Conservation (phyloP, 1,140 invertebrate species). For the Agrypnia vestita region DNA sequence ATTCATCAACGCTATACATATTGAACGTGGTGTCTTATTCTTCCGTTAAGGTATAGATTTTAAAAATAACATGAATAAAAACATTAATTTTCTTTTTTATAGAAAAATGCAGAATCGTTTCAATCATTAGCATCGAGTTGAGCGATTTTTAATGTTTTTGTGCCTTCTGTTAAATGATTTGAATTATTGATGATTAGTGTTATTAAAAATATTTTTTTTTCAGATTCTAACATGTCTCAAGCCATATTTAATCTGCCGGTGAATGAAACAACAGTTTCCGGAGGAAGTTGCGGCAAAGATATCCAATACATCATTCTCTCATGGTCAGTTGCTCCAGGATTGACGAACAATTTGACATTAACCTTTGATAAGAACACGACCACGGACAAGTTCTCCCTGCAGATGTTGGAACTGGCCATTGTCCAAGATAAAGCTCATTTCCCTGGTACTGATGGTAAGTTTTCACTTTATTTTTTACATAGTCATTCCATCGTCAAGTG, state of each 20-base stretch:
- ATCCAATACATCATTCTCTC: slow-evolving; percentile 70
- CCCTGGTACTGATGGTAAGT: slow-evolving; percentile 48
- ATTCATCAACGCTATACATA: too few relatives aligned
- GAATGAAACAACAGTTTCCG: slow-evolving; percentile 63
- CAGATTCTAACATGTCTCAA: slow-evolving; percentile 61
- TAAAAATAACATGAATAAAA: too few relatives aligned
- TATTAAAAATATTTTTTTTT: slow-evolving; percentile 16
- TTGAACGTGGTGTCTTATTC: too few relatives aligned
- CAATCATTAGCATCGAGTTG: too few relatives aligned
- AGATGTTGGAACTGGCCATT: slow-evolving; percentile 64
- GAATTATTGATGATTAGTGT: too few relatives aligned
- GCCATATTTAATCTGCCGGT: slow-evolving; percentile 69
- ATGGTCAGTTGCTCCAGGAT: slow-evolving; percentile 64
- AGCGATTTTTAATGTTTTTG: too few relatives aligned
- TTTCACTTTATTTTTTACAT: not conserved
- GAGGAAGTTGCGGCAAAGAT: slow-evolving; percentile 68
- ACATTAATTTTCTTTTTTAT: too few relatives aligned
- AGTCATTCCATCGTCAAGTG: too few relatives aligned
- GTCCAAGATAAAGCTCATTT: slow-evolving; percentile 57
- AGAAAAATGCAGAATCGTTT: too few relatives aligned
- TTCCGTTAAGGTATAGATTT: too few relatives aligned
- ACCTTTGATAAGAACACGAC: slow-evolving; percentile 71
- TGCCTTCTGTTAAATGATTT: too few relatives aligned
- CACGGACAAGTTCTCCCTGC: slow-evolving; percentile 64
- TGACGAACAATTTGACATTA: slow-evolving; percentile 62